Evolutionary conservation across 2,888 invertebrate genomes (phyloP), one percentile per base, ranked within the genome.

Genomic region (Vanessa cardui): DNA sequence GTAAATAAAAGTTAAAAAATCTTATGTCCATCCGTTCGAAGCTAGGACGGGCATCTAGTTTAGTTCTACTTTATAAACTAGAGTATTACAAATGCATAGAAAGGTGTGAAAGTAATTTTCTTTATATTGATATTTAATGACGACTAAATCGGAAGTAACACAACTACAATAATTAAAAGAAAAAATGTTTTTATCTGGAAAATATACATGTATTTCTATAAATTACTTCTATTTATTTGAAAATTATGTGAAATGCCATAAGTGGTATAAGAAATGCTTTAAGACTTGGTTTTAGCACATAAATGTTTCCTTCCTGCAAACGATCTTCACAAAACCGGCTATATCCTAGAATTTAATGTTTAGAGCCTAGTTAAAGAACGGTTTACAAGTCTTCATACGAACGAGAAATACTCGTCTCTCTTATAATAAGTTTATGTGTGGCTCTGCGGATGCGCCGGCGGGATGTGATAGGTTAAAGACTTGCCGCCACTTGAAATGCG

Each of bases 401-500:
- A 83, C 84, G 70, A 80, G 83, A 79, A 82, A 79, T 75, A 82
- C 86, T 75, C 64, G 84, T 82, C 77, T 74, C 80, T 77, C 72
- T 77, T 78, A 67, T 77, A 77, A 77, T 83, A 77, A 74, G 62
- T 62, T 56, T 56, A 65, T 60, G 62, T 71, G 70, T 66, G 68
- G 66, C 72, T 72, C 68, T 68, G 70, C 76, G 76, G 76, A 76
- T 71, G 75, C 71, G 63, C 66, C 60, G 74, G 71, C 73, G 75
- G 73, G 73, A 76, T 73, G 70, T 70, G 74, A 67, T 71, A 66
- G 58, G 61, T 64, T 64, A 64, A 65, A 66, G 69, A 66, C 66
- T 39, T 58, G 66, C 65, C 69, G 71, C 63, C 63, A 63, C 69
- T 66, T 69, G 56, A 63, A 62, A 69, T 58, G 69, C 65, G 46